phyloP scores from a whole-genome alignment of 1,140 invertebrate genomes.

The Atta cephalotes region DNA sequence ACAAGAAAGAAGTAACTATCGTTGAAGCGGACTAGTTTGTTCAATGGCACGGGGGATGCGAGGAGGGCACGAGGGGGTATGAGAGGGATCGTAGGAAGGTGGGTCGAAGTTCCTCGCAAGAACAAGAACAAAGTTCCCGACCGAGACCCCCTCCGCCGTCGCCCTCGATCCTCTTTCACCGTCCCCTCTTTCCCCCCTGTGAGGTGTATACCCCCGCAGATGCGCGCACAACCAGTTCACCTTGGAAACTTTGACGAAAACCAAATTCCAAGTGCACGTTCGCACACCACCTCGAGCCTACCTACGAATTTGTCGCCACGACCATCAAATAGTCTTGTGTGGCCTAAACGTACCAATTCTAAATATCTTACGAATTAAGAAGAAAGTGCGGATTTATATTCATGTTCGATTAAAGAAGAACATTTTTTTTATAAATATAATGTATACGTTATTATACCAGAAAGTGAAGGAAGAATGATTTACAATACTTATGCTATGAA shows the following conservation, averaged over 20 bases:
- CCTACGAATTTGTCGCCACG: conserved; percentile 27
- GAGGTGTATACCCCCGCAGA: conserved; percentile 75
- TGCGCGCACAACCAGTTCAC: conserved; percentile 82
- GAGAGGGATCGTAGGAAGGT: conserved; percentile 67
- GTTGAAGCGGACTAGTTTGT: conserved; percentile 85
- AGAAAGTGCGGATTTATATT: not conserved
- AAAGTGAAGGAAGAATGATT: not conserved
- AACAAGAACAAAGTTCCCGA: conserved; percentile 86
- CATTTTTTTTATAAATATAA: not conserved
- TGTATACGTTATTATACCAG: not conserved
- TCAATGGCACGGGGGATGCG: conserved; percentile 82
- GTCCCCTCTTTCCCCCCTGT: conserved; percentile 69
- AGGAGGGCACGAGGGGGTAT: conserved; percentile 21
- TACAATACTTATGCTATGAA: not conserved
- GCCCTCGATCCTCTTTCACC: conserved; percentile 75
- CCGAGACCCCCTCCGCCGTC: conserved; percentile 76
- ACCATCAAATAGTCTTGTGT: conserved; percentile 13
- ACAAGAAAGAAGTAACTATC: conserved; percentile 86
- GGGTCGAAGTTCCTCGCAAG: conserved; percentile 85
- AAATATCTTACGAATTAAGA: conserved; percentile 1
- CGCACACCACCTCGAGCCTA: conserved; percentile 50
- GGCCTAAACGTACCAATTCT: not conserved
- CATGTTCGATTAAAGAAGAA: not conserved
- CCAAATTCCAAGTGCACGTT: conserved; percentile 79
- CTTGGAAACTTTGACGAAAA: conserved; percentile 85